Conservation (phyloP, 2,888 invertebrate species). For the Helleia helle region DNA sequence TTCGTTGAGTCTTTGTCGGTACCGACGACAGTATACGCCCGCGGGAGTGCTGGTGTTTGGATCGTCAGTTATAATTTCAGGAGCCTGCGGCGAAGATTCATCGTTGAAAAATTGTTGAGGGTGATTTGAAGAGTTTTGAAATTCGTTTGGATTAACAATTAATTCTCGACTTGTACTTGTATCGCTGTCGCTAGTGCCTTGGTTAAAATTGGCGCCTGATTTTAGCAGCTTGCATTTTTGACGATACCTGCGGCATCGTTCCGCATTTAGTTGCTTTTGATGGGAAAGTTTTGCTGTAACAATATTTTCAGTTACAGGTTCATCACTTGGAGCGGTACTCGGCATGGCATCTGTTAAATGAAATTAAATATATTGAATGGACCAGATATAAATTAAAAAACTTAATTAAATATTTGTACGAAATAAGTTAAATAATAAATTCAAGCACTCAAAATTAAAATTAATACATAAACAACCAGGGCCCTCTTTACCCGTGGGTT, state of each 20-base stretch:
- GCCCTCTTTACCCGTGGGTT: no score
- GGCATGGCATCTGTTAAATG: constrained; percentile 15
- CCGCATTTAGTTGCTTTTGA: constrained; percentile 17
- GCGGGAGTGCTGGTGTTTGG: no score
- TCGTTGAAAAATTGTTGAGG: no score
- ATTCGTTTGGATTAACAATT: constrained; percentile 17
- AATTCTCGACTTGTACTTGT: constrained; percentile 17
- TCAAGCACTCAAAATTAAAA: constrained; percentile 11
- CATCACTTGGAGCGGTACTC: constrained; percentile 15
- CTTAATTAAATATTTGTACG: constrained; percentile 10
- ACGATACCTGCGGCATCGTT: constrained; percentile 21
- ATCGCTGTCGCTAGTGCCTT: constrained; percentile 17
- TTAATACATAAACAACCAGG: constrained; percentile 6
- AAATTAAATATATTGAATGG: constrained; percentile 17
- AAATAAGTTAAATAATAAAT: constrained; percentile 11
- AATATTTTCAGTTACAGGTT: constrained; percentile 14
- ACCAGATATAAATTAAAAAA: constrained; percentile 11
- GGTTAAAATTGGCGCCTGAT: constrained; percentile 16
- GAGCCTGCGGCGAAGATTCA: no score
- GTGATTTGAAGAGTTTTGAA: no score
- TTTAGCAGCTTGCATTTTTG: constrained; percentile 19
- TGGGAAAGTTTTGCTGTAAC: constrained; percentile 13
- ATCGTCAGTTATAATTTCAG: no score
- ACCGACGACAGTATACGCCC: no score
- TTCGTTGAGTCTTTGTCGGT: no score